Base-by-base conservation (phyloP, 1,140 invertebrate genomes). In the Diabrotica undecimpunctata region DNA sequence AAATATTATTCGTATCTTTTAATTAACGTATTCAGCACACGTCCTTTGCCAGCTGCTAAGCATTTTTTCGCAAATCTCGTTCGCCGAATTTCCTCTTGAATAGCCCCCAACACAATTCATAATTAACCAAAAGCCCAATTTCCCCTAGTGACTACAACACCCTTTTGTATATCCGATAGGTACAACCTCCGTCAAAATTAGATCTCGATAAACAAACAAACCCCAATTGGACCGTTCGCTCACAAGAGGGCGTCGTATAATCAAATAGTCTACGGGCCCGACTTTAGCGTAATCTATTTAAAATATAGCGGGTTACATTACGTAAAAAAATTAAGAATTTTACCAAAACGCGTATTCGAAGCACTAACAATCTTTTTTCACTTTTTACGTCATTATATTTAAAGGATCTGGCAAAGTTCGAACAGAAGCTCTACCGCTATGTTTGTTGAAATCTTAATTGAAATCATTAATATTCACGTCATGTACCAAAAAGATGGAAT, bases 141-240 rank as follows among this genome's bases (percentile, higher is more conserved):
- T n/a, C 41, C 41, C 41, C 41, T 46, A 10, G 41, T 46, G 8
- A 46, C 41, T 46, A 46, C 41, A 46, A 46, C 41, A 46, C 41
- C 41, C 41, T 46, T 46, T 46, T n/a, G 41, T 46, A 46, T 46
- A 46, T 46, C 41, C 41, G 41, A 46, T 46, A 46, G 41, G 41
- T 46, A 46, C 41, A 46, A 46, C 41, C 41, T n/a, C 41, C 41
- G n/a, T 46, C 41, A 46, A 46, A 46, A 46, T 46, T 46, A 46
- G 41, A 46, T 46, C 41, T 46, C 41, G 41, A 46, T 46, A 46
- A 46, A 46, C 8, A 8, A 46, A 46, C 8, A 8, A 46, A 46
- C 8, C 41, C 41, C 41, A 46, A 46, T 46, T 46, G 41, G 41
- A n/a, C 41, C 41, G 41, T 46, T n/a, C 41, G 8, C 41, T 46